These are phyloP conservation scores for Melanocharis versteri DNA, from an alignment of 2,113 vertebrate species.

Conservation along the genomic window DNA sequence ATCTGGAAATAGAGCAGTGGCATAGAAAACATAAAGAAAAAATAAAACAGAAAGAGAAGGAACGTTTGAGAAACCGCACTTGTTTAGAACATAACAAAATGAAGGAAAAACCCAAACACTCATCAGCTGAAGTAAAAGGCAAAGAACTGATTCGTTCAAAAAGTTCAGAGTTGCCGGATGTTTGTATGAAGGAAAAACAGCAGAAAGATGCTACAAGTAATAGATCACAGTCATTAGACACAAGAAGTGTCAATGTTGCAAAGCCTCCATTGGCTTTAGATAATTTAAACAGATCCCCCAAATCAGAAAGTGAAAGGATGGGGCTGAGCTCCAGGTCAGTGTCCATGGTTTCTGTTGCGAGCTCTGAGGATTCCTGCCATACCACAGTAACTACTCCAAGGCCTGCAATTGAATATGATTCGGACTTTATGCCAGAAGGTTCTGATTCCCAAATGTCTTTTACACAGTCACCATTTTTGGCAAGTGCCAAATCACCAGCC, in stretches of 20 bases:
- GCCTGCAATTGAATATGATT: constrained; percentile 84
- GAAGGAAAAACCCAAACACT: constrained; percentile 81
- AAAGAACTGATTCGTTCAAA: constrained; percentile 90
- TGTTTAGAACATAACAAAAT: constrained; percentile 81
- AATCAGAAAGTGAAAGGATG: constrained; percentile 84
- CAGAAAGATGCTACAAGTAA: constrained; percentile 80
- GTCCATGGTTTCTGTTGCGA: constrained; percentile 89
- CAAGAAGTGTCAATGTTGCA: constrained; percentile 71
- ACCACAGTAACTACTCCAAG: constrained; percentile 83
- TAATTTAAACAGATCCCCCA: constrained; percentile 83
- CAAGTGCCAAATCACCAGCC: constrained; percentile 86
- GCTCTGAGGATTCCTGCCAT: constrained; percentile 93
- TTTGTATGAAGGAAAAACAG: constrained; percentile 78
- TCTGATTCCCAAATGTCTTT: constrained; percentile 91
- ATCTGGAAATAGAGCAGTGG: constrained; percentile 98
- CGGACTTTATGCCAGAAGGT: constrained; percentile 85
- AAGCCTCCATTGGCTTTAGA: constrained; percentile 79
- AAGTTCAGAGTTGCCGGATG: constrained; percentile 87
- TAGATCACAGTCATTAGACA: constrained; percentile 86
- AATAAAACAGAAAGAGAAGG: constrained; percentile 97
- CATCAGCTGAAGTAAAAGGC: constrained; percentile 71
- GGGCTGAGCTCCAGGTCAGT: constrained; percentile 87
- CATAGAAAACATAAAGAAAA: constrained; percentile 97
- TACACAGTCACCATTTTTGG: constrained; percentile 85
- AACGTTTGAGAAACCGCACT: constrained; percentile 86